Percentiles rank a stretch among this genome's conserved stretches.
Evolutionary conservation across 1,140 invertebrate genomes (phyloP).

Genomic region (Bicyclus anynana): DNA sequence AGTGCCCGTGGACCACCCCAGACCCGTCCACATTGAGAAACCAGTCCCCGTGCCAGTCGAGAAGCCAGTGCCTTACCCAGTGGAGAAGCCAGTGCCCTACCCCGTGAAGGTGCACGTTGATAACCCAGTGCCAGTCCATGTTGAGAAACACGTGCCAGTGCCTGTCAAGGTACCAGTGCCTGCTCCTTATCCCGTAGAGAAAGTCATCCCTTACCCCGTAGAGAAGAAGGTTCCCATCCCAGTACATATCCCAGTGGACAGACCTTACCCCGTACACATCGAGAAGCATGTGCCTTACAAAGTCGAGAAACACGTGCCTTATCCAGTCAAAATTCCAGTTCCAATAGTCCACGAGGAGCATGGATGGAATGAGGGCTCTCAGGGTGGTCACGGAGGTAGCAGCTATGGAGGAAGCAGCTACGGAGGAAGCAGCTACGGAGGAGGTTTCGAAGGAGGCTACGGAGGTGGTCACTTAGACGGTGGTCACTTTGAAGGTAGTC

Average conservation of each 20-base stretch:
- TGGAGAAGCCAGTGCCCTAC: conserved; percentile 80
- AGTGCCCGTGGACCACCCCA: conserved; percentile 81
- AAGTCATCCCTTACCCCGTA: conserved; percentile 78
- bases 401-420: conserved; percentile 26
- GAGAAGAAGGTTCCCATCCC: conserved; percentile 79
- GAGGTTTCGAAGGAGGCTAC: conserved; percentile 23
- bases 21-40: conserved; percentile 81
- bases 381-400: conserved; percentile 13
- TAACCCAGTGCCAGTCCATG: conserved; percentile 79
- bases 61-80: conserved; percentile 81
- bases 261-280: conserved; percentile 78
- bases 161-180: conserved; percentile 79
- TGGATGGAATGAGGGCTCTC: conserved; percentile 7
- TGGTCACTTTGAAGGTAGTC: conserved; percentile 6
- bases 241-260: conserved; percentile 80
- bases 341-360: conserved; percentile 65
- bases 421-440: conserved; percentile 10
- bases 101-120: conserved; percentile 80
- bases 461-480: conserved; percentile 22
- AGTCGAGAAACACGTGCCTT: conserved; percentile 80
- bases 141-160: conserved; percentile 79
- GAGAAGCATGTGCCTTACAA: conserved; percentile 81
- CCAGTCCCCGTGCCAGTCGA: conserved; percentile 79
- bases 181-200: conserved; percentile 78
- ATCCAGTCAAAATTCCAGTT: conserved; percentile 76